Evolutionary conservation across 2,888 invertebrate species (phyloP), one percentile per base, ranked within the genome.

Genomic region (Heliconius charithonia): DNA sequence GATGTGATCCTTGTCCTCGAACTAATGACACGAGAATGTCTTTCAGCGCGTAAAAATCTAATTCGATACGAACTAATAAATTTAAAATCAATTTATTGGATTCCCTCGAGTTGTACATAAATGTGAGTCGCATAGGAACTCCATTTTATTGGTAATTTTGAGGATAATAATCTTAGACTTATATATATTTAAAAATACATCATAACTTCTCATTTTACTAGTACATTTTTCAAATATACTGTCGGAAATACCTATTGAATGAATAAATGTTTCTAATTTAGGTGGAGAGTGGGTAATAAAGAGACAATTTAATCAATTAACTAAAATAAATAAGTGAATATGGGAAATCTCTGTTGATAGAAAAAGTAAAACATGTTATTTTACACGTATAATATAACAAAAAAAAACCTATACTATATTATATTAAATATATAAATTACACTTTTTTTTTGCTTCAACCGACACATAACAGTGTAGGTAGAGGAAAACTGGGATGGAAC

Each of bases 11-110:
- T 73, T 75, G 32, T 10, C 29, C 62, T 59, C 45, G 51, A 74
- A 78, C n/a, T 74, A 82, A 83, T 83, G 83, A 82, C 80, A 81
- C 25, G 80, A 81, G 82, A 83, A 84, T 83, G 82, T 81, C 75
- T 69, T 79, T 77, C 66, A 78, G 75, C 56, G 76, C 63, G 81
- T 66, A 79, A 81, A 78, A 75, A 67, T 75, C 41, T 56, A 74
- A 89, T 92, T 90, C 82, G 91, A 85, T 80, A 88, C 87, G 90
- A 87, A 83, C 84, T 86, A 87, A 89, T 86, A 86, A 84, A 85
- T 87, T 89, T 82, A 84, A 85, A 91, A 91, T 91, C 91, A 91
- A 91, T 92, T 91, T 90, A 87, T 87, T 82, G 85, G 85, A 89
- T 86, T 88, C 84, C 81, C 81, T 83, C 86, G 85, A 86, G 85